Evolutionary conservation across 2,888 invertebrate species (phyloP).

Genomic region (Microctonus brassicae): DNA sequence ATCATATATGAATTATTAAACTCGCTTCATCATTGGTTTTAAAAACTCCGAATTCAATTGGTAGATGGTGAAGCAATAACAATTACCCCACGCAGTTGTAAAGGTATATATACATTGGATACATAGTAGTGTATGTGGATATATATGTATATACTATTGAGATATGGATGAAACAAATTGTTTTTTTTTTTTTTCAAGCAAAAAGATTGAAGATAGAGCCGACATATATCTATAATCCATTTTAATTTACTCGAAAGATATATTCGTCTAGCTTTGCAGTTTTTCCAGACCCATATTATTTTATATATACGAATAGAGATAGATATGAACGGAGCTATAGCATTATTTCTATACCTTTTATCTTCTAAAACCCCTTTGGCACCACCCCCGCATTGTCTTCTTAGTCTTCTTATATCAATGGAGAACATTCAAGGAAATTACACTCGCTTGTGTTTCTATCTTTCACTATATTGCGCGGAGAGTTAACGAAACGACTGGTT

Average conservation of each 20-base stretch:
- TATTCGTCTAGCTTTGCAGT: conserved; percentile 63
- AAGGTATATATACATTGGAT: background rate
- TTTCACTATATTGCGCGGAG: conserved; percentile 1
- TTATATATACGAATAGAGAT: conserved; percentile 10
- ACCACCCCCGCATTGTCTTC: conserved; percentile 41
- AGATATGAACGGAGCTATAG: conserved; percentile 7
- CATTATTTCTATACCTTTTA: conserved; percentile 33
- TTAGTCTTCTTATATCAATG: conserved; percentile 63
- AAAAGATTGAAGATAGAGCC: conserved; percentile 60
- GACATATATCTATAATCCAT: conserved; percentile 65
- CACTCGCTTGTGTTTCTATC: conserved; percentile 53
- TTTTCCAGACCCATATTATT: conserved; percentile 46
- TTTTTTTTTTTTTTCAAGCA: too few species aligned
- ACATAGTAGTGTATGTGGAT: too few species aligned
- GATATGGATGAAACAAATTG: background rate
- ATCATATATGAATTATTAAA: conserved; percentile 18
- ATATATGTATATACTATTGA: too few species aligned
- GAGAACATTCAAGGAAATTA: conserved; percentile 64
- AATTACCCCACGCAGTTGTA: conserved; percentile 42
- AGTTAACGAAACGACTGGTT: conserved; percentile 16
- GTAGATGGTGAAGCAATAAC: conserved; percentile 37
- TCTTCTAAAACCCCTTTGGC: conserved; percentile 27
- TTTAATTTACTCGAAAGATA: conserved; percentile 65
- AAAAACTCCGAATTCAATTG: background rate
- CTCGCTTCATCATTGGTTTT: conserved; percentile 34